These are phyloP conservation scores for Hyppa rectilinea DNA, from an alignment of 2,888 invertebrate species.

Conservation along the genomic window DNA sequence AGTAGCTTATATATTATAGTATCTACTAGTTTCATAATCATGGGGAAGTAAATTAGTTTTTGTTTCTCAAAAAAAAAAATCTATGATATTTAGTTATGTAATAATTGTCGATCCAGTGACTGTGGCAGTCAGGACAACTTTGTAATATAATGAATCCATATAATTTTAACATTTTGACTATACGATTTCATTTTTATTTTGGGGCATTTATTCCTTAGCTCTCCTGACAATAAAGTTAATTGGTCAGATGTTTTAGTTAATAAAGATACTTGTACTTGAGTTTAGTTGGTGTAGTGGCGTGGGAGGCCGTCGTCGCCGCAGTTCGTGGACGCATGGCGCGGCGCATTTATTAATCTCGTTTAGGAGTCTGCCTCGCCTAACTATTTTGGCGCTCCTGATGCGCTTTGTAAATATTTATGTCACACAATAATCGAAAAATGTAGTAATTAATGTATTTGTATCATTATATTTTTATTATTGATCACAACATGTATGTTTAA, in stretches of 20 bases:
- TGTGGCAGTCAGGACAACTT: conserved; percentile 81
- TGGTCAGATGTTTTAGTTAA: conserved; percentile 87
- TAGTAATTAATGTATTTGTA: conserved; percentile 90
- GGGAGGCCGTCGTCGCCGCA: conserved; percentile 56
- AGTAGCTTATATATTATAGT: conserved; percentile 83
- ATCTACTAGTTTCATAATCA: conserved; percentile 85
- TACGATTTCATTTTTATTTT: conserved; percentile 80
- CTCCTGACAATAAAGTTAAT: conserved; percentile 83
- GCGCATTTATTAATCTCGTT: conserved; percentile 74
- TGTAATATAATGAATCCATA: conserved; percentile 78
- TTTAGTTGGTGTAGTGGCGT: conserved; percentile 63
- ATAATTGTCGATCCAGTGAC: conserved; percentile 80
- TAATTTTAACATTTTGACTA: conserved; percentile 87
- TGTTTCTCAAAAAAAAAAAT: conserved; percentile 75
- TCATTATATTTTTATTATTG: conserved; percentile 91
- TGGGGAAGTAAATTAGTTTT: conserved; percentile 78
- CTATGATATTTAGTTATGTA: conserved; percentile 78
- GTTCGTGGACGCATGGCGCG: conserved; percentile 62
- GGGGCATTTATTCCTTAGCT: conserved; percentile 86
- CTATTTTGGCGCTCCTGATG: conserved; percentile 84
- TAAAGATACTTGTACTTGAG: conserved; percentile 83
- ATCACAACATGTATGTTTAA: conserved; percentile 89
- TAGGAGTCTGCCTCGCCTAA: conserved; percentile 86
- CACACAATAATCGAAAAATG: conserved; percentile 90
- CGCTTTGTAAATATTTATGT: conserved; percentile 91